These are phyloP conservation scores for Cheilinus undulatus DNA, from an alignment of 2,113 vertebrate genomes.

Conservation along the genomic window DNA sequence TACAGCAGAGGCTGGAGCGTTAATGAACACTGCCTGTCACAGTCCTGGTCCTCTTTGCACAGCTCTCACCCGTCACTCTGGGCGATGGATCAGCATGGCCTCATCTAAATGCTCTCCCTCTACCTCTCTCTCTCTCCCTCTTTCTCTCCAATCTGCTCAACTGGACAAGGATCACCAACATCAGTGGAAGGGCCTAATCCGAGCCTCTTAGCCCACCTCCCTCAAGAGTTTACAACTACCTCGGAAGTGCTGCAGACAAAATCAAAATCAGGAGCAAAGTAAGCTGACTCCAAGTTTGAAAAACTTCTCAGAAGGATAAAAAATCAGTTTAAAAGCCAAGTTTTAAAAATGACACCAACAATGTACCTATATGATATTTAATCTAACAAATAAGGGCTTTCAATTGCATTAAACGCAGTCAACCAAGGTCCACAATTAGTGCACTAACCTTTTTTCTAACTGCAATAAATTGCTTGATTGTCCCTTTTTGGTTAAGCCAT, in stretches of 20 bases:
- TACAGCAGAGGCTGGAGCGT: conserved; percentile 52
- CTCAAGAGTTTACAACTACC: conserved; percentile 14
- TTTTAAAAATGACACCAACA: not conserved
- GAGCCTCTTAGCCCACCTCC: conserved; percentile 13
- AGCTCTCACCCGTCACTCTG: conserved; percentile 57
- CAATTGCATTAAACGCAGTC: too few relatives aligned
- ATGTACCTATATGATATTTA: not conserved
- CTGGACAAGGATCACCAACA: conserved; percentile 35
- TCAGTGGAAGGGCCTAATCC: conserved; percentile 51
- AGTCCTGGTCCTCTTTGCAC: conserved; percentile 47
- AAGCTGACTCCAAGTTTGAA: not conserved
- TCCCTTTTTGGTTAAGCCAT: too few relatives aligned
- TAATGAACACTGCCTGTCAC: conserved; percentile 73
- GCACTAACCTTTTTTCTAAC: too few relatives aligned
- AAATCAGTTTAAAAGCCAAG: not conserved
- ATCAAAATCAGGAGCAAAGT: conserved; percentile 19
- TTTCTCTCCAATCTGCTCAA: conserved; percentile 9
- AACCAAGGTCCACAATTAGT: too few relatives aligned
- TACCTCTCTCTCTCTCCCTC: conserved; percentile 4
- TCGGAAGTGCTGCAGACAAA: not conserved
- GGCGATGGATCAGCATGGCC: conserved; percentile 46
- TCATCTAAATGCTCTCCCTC: conserved; percentile 56
- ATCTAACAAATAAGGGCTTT: not conserved
- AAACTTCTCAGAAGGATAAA: not conserved
- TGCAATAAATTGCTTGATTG: too few relatives aligned